phyloP scores from a whole-genome alignment of 2,797 vertebrate species.

The Clarias laeviceps region DNA sequence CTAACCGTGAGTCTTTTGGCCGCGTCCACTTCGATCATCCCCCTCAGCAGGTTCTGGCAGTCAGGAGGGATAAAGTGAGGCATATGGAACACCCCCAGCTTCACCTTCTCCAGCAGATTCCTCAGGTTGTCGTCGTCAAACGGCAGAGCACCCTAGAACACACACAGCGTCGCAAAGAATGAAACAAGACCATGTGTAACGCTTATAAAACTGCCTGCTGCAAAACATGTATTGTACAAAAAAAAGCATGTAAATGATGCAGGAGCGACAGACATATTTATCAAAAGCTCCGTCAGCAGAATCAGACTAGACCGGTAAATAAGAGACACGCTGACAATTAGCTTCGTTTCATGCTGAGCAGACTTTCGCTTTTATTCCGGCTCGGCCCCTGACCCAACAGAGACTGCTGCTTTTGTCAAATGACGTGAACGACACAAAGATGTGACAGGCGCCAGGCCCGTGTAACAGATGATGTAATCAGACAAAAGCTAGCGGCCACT shows the following conservation, averaged over 20 bases:
- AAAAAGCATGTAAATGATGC: neutral
- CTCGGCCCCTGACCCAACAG: constrained; percentile 38
- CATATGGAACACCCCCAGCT: constrained; percentile 98
- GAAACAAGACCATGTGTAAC: neutral
- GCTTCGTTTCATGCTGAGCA: neutral
- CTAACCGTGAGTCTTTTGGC: constrained; percentile 91
- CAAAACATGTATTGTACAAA: neutral
- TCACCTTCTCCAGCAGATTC: constrained; percentile 97
- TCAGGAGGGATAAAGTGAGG: constrained; percentile 98
- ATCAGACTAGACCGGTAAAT: neutral
- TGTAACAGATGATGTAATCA: constrained; percentile 47
- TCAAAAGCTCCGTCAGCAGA: neutral
- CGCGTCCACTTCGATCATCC: constrained; percentile 99
- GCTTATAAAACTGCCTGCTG: neutral
- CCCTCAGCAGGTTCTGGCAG: constrained; percentile 96
- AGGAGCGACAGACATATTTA: neutral
- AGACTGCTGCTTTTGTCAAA: constrained; percentile 44
- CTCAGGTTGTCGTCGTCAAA: constrained; percentile 97
- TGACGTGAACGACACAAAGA: constrained; percentile 34
- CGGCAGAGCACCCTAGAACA: constrained; percentile 85
- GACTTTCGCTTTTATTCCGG: constrained; percentile 41
- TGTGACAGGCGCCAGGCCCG: constrained; percentile 27
- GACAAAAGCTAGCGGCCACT: constrained; percentile 37
- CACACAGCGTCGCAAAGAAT: neutral
- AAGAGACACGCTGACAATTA: neutral